Evolutionary conservation across 2,113 vertebrate species (phyloP).

Genomic region (Acrocephalus arundinaceus): DNA sequence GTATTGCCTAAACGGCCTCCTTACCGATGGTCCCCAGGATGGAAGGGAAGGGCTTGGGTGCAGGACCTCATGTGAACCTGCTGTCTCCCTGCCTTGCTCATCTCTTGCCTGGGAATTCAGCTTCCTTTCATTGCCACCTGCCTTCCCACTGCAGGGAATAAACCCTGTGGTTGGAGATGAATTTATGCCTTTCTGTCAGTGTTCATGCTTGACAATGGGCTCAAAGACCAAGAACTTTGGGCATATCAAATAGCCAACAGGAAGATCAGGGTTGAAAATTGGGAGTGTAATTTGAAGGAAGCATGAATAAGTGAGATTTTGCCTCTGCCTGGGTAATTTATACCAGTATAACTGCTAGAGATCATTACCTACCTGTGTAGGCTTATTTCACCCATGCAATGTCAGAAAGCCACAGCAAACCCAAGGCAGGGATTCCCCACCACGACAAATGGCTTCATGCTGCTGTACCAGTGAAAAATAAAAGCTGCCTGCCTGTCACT

Average conservation of each 20-base stretch:
- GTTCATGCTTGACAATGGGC: not conserved
- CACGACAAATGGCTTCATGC: not conserved
- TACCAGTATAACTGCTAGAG: not conserved
- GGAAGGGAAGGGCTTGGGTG: not conserved
- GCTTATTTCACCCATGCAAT: not conserved
- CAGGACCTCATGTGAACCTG: not conserved
- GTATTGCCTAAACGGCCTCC: conserved; percentile 67
- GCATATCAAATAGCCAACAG: not conserved
- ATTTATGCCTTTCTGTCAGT: not conserved
- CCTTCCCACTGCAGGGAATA: not conserved
- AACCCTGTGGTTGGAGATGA: not conserved
- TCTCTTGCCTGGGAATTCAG: not conserved
- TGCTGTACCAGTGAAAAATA: not conserved
- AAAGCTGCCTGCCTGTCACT: not conserved
- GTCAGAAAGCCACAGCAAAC: not conserved
- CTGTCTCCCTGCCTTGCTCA: not conserved
- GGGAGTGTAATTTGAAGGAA: not conserved
- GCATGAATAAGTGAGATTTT: not conserved
- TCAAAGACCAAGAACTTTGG: not conserved
- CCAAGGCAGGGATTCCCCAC: not conserved
- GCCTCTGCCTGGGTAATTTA: not conserved
- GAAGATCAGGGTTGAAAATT: not conserved
- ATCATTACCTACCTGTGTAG: not conserved
- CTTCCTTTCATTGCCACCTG: not conserved
- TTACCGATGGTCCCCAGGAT: conserved; percentile 47